Base-by-base conservation (phyloP, 2,113 vertebrate species). In the Entelurus aequoreus region DNA sequence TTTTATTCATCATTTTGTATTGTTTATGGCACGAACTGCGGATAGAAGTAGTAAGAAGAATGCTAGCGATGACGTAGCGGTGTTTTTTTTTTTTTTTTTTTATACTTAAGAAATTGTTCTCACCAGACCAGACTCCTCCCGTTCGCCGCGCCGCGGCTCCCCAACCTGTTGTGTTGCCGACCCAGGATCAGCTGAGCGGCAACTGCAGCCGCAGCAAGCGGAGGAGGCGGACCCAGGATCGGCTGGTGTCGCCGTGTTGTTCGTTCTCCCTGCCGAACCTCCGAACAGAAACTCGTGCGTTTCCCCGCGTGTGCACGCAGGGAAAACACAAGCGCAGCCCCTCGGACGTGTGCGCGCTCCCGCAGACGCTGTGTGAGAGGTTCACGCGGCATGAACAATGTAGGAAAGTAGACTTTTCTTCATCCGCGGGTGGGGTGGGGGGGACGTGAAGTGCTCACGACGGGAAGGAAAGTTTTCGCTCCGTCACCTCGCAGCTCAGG, bases 141-240 rank as follows among this genome's bases (percentile, higher is more conserved):
- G 6, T 13, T 16, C 48, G 55, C 58, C 60, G 37, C 42, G 21
- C 2, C 58, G 55, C 58, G 55, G 8, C 68, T n/a, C 74, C 60
- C 12, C 48, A 16, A 84, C 78, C 80, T 84, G 82, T 83, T 84
- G 80, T 84, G 80, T 69, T 5, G 12, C 84, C 74, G 85, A 6
- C 69, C 75, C 8, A 1, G 74, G 69, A 71, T 82, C 85, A 74
- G 81, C n/a, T 65, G 40, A 12, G 44, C 28, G 48, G 15, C 15
- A 12, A 14, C 36, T 36, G 36, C 37, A 38, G 12, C 54, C 4
- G 13, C 8, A 35, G 3, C 35, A 14, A 6, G 35, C 15, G 36
- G 6, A 35, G 2, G 54, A 55, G 6, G 36, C 81, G 42, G 84
- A 71, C 66, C 79, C 62, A 0, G 69, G 68, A 52, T 77, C 5